Percentiles rank a stretch among this genome's conserved stretches.
Evolutionary conservation across 2,113 vertebrate genomes (phyloP).

Genomic region (Petroica traversi): DNA sequence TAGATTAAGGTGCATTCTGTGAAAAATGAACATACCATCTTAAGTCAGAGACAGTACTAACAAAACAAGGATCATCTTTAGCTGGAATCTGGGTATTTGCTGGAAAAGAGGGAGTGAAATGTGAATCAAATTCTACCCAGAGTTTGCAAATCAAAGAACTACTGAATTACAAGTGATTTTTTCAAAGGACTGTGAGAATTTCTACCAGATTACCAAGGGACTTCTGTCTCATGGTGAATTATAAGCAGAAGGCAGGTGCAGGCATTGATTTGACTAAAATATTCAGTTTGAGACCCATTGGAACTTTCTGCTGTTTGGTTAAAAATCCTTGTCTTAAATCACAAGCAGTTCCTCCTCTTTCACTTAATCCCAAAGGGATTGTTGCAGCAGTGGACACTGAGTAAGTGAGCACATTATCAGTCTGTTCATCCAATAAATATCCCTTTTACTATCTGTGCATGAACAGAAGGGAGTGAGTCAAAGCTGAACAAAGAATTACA

Average conservation of each 20-base stretch:
- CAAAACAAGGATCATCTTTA: background rate
- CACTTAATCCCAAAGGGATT: background rate
- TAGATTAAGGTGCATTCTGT: background rate
- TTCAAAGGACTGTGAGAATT: slow-evolving; percentile 31
- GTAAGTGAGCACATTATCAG: background rate
- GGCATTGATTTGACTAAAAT: slow-evolving; percentile 31
- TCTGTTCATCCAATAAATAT: background rate
- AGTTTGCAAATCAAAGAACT: slow-evolving; percentile 37
- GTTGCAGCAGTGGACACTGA: background rate
- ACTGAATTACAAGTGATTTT: slow-evolving; percentile 10
- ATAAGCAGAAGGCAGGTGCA: background rate
- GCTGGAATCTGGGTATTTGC: background rate
- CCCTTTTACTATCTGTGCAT: background rate
- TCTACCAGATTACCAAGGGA: slow-evolving; percentile 8
- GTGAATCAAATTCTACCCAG: background rate
- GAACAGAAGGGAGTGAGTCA: background rate
- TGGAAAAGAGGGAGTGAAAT: background rate
- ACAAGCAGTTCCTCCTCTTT: background rate
- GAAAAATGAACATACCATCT: background rate
- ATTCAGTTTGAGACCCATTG: background rate
- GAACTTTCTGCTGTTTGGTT: slow-evolving; percentile 25
- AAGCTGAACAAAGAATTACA: background rate
- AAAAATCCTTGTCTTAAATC: slow-evolving; percentile 16
- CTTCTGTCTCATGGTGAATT: slow-evolving; percentile 25
- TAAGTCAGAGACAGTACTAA: background rate